Evolutionary conservation across 2,888 invertebrate genomes (phyloP).

Genomic region (Gymnoscelis rufifasciata): DNA sequence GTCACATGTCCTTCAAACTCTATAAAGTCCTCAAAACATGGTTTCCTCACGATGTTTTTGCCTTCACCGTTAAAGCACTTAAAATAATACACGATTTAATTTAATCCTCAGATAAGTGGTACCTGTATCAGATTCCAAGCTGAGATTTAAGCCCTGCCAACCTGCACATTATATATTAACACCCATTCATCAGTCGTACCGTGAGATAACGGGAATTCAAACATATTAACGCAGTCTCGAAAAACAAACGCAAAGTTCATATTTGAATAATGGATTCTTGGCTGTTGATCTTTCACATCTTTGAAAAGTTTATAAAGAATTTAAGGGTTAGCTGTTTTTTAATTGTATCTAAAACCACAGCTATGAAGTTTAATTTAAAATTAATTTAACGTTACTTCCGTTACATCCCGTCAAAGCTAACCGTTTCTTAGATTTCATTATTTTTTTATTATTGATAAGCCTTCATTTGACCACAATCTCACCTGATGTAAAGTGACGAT

Average conservation of each 20-base stretch:
- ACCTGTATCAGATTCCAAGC: neutral
- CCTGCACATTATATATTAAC: neutral
- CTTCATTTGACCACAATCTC: too few relatives aligned
- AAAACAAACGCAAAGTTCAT: neutral
- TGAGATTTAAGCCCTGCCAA: neutral
- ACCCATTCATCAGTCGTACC: neutral
- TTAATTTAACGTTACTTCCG: too few relatives aligned
- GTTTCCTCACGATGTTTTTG: too few relatives aligned
- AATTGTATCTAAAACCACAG: too few relatives aligned
- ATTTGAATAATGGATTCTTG: slow-evolving; percentile 2
- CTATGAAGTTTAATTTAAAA: too few relatives aligned
- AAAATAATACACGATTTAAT: neutral
- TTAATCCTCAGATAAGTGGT: neutral
- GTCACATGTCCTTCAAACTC: too few relatives aligned
- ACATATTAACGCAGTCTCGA: neutral
- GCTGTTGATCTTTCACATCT: neutral
- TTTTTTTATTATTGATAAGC: too few relatives aligned
- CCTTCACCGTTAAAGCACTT: neutral
- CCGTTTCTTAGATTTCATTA: too few relatives aligned
- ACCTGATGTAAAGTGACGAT: too few relatives aligned
- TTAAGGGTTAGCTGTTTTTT: too few relatives aligned
- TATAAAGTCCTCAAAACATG: too few relatives aligned
- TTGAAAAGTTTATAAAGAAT: neutral
- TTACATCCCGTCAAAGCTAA: too few relatives aligned
- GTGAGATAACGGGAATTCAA: neutral